These are phyloP conservation scores for Xestobium rufovillosum DNA, from an alignment of 2,888 invertebrate genomes.

Conservation along the genomic window DNA sequence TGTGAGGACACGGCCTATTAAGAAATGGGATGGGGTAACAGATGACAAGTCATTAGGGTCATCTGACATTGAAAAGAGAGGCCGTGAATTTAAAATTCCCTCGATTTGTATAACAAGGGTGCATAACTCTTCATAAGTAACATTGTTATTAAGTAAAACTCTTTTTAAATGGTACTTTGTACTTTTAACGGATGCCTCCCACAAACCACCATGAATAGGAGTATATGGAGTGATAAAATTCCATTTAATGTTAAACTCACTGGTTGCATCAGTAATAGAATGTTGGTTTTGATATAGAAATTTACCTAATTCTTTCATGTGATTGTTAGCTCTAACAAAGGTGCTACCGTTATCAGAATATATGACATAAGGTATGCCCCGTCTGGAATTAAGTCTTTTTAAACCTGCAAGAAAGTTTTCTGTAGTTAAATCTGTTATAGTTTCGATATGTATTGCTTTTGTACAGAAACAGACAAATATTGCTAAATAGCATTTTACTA, in stretches of 20 bases:
- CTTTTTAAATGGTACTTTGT: constrained; percentile 28
- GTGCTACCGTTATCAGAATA: constrained; percentile 16
- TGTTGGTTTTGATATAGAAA: too few species aligned
- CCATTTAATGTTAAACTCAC: constrained; percentile 24
- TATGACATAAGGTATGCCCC: constrained; percentile 16
- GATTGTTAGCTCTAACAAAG: constrained; percentile 16
- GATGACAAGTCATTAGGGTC: not conserved
- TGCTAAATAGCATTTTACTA: constrained; percentile 19
- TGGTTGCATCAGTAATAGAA: too few species aligned
- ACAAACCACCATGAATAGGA: constrained; percentile 31
- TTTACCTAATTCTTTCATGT: too few species aligned
- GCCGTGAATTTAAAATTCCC: constrained; percentile 29
- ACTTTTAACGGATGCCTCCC: constrained; percentile 29
- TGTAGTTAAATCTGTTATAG: constrained; percentile 16
- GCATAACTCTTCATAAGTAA: constrained; percentile 26
- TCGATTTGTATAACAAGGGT: constrained; percentile 29
- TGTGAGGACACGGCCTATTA: constrained; percentile 18
- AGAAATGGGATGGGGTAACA: not conserved
- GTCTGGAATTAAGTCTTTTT: constrained; percentile 18
- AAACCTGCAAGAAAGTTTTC: constrained; percentile 17
- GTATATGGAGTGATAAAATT: constrained; percentile 29
- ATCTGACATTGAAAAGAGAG: constrained; percentile 16
- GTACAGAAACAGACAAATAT: constrained; percentile 20
- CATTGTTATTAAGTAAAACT: constrained; percentile 19
- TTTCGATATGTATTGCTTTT: constrained; percentile 20